These are phyloP conservation scores for Gymnopithys bicolor DNA, from an alignment of 2,797 vertebrate genomes.

Conservation along the genomic window DNA sequence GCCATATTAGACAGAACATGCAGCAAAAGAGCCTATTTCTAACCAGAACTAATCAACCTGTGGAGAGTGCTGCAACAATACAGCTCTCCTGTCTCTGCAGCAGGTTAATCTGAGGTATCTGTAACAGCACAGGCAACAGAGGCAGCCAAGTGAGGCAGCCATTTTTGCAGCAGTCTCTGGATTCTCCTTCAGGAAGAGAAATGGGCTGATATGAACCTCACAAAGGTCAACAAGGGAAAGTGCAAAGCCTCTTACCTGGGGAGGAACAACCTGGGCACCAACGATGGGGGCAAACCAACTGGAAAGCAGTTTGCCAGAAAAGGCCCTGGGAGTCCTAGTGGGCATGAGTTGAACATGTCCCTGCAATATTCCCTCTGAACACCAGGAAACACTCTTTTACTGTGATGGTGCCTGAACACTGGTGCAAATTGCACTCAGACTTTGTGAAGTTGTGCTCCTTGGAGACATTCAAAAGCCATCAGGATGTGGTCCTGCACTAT, in stretches of 20 bases:
- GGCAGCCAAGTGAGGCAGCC: not conserved
- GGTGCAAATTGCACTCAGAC: not conserved
- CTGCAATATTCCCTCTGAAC: not conserved
- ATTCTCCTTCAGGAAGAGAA: not conserved
- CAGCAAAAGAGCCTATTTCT: not conserved
- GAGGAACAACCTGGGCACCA: not conserved
- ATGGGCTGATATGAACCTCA: not conserved
- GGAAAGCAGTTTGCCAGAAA: not conserved
- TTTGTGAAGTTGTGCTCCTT: not conserved
- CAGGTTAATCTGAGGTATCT: not conserved
- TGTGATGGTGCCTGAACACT: not conserved
- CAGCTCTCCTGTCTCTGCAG: not conserved
- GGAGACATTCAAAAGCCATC: not conserved
- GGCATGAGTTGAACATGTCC: fast-evolving
- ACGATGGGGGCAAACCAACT: not conserved
- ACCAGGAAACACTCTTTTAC: not conserved
- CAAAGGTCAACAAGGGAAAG: not conserved
- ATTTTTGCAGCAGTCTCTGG: not conserved
- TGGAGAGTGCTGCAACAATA: not conserved
- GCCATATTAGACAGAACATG: not conserved
- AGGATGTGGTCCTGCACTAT: fast-evolving
- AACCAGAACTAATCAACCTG: not conserved
- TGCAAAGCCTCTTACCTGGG: not conserved
- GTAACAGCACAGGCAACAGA: not conserved
- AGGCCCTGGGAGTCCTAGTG: not conserved